phyloP scores from a whole-genome alignment of 2,888 invertebrate species.

The Drosophila fungiperda region DNA sequence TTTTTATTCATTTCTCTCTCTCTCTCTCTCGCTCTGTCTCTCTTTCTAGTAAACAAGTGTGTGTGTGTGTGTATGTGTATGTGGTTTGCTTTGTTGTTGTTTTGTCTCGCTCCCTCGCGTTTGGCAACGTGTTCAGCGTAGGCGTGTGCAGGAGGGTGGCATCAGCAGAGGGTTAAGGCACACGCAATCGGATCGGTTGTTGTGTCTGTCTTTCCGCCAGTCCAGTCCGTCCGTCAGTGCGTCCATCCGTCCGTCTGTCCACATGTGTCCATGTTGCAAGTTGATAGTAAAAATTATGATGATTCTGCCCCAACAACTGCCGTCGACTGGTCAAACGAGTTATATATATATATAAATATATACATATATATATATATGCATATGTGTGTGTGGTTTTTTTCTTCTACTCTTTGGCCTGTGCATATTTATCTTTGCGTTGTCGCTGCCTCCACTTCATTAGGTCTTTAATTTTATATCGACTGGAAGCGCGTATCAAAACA shows the following conservation, averaged over 20 bases:
- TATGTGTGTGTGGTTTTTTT: slow-evolving; percentile 16
- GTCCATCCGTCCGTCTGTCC: slow-evolving; percentile 25
- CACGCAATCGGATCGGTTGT: slow-evolving; percentile 72
- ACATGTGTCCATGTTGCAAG: slow-evolving; percentile 79
- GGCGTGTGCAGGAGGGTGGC: slow-evolving; percentile 54
- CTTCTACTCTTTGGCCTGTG: slow-evolving; percentile 52
- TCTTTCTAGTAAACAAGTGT: slow-evolving; percentile 25
- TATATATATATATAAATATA: slow-evolving; percentile 33
- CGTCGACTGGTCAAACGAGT: slow-evolving; percentile 74
- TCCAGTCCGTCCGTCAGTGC: not conserved
- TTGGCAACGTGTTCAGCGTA: slow-evolving; percentile 37
- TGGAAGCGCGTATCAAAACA: slow-evolving; percentile 76
- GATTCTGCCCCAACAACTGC: slow-evolving; percentile 76
- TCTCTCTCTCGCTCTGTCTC: not conserved
- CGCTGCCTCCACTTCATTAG: slow-evolving; percentile 80
- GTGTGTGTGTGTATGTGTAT: slow-evolving; percentile 20
- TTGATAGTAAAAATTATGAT: slow-evolving; percentile 82
- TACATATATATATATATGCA: slow-evolving; percentile 33
- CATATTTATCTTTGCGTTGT: slow-evolving; percentile 77
- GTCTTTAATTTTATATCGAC: slow-evolving; percentile 80
- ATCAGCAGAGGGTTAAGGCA: slow-evolving; percentile 44
- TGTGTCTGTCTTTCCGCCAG: slow-evolving; percentile 1
- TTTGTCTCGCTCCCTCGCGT: slow-evolving; percentile 73
- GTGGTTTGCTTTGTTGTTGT: slow-evolving; percentile 73
- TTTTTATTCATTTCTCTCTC: slow-evolving; percentile 39